Evolutionary conservation across 37 sponge, comb jelly and placozoan genomes (phyloP), one percentile per base, ranked within the genome.

Genomic region (Crambe crambe): DNA sequence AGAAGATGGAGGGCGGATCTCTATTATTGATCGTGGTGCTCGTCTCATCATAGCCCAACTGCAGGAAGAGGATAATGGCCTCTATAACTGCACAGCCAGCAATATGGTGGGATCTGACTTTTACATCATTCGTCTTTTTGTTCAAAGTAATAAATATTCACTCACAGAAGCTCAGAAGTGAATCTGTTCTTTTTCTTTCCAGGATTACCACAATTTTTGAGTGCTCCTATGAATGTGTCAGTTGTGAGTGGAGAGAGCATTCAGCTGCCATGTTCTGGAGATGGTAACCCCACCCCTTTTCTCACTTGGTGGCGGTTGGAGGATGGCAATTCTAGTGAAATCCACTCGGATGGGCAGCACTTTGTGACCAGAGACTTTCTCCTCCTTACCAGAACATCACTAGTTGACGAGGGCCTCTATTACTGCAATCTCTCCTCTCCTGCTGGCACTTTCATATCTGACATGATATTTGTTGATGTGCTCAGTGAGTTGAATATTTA

Each of bases 251-350:
- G 73, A 26, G 43, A 79, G 34, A 57, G 68, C 36, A 58, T 63
- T 15, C 75, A 68, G 38, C 72, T 87, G 12, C 74, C 34, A 20
- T 87, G 87, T 57, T 42, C 61, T 51, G 87, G 74, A n/a, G 63
- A 32, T 26, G 87, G 87, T 3, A 81, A 40, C 39, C 87, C 87
- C 37, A 8, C 51, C 38, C 87, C 87, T 21, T 66, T 68, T 30
- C 57, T 87, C 31, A 27, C 75, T 38, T 87, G 87, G 87, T 87
- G 67, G 56, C 54, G 59, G 17, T 15, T 51, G 20, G 27, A 39
- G 36, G 58, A 75, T 59, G 54, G 73, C 23, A 40, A 42, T 41
- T 37, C 42, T 56, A 51, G 40, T 3, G 23, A 72, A 27, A 39
- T 78, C 20, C 3, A 51, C 3, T 22, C 73, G 2, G 67, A 58